phyloP scores from a whole-genome alignment of 2,113 vertebrate species.

The human (Homo sapiens) region GRCh38 chr3:63272001-63272500 shows the following conservation, averaged over 20 bases:
- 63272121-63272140: neutral
- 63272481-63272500: neutral
- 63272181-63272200: neutral
- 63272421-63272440: neutral
- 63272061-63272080: neutral
- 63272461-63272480: neutral
- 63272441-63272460: neutral
- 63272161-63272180: neutral
- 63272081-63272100: neutral
- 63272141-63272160: neutral
- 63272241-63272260: neutral
- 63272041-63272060: neutral
- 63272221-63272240: neutral
- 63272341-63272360: neutral
- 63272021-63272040: neutral
- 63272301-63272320: neutral
- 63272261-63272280: neutral
- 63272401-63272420: neutral
- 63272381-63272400: neutral
- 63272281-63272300: neutral
- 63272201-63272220: neutral
- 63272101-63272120: neutral
- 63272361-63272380: neutral
- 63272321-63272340: neutral
- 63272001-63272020: constrained; percentile 19